Conservation (phyloP, 2,113 vertebrate species). For the Dipodomys merriami region DNA sequence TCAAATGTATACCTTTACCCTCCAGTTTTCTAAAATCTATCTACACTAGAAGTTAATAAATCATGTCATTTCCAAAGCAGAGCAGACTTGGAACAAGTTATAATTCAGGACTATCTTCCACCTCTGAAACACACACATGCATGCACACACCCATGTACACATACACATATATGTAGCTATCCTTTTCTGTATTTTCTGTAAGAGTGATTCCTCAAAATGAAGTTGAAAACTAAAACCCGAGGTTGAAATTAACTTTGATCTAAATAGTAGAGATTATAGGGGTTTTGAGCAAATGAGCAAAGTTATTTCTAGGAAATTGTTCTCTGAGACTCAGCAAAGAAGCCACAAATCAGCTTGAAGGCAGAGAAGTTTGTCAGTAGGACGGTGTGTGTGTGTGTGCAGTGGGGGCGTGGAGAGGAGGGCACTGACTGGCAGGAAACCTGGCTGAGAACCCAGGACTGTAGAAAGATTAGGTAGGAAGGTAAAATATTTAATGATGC, state of each 20-base stretch:
- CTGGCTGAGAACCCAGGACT: too few relatives aligned
- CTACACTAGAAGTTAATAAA: neutral
- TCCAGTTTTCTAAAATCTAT: conserved; percentile 42
- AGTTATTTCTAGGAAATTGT: neutral
- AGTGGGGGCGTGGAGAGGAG: neutral
- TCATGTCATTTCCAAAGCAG: conserved; percentile 39
- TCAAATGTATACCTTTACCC: neutral
- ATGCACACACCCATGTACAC: neutral
- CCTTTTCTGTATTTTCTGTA: conserved; percentile 36
- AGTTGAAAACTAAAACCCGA: conserved; percentile 34
- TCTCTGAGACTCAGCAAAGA: neutral
- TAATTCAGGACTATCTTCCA: conserved; percentile 43
- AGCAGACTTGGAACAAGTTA: conserved; percentile 23
- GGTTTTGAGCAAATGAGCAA: neutral
- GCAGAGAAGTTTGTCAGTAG: neutral
- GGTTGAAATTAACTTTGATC: conserved; percentile 48
- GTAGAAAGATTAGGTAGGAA: neutral
- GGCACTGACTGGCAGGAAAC: neutral
- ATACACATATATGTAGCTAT: neutral
- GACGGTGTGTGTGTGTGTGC: too few relatives aligned
- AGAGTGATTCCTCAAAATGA: conserved; percentile 50
- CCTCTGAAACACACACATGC: neutral
- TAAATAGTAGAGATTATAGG: conserved; percentile 1
- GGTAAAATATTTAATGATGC: conserved; percentile 1
- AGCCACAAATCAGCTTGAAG: neutral